These are phyloP conservation scores for Drosophila meridiana DNA, from an alignment of 2,888 invertebrate species.

Conservation along the genomic window DNA sequence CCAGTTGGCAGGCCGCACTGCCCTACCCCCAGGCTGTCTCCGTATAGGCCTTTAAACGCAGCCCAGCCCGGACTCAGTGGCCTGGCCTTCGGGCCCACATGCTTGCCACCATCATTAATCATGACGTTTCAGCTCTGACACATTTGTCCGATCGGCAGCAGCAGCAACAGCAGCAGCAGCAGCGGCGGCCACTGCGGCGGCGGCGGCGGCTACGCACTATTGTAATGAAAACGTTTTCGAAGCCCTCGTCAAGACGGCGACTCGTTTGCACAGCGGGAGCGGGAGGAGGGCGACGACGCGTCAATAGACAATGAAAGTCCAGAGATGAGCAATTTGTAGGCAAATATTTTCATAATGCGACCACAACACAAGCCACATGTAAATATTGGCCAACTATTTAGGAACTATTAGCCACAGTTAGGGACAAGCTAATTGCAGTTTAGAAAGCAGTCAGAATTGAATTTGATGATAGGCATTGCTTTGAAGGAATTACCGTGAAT, in stretches of 20 bases:
- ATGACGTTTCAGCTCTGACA: conserved; percentile 83
- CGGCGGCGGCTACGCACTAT: conserved; percentile 60
- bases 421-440: conserved; percentile 57
- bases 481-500: neutral
- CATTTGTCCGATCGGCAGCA: conserved; percentile 83
- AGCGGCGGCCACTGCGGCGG: conserved; percentile 36
- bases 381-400: conserved; percentile 72
- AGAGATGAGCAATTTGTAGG: conserved; percentile 48
- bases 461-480: neutral
- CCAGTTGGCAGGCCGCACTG: conserved; percentile 52
- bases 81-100: conserved; percentile 80
- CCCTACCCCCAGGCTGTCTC: conserved; percentile 65
- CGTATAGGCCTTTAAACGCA: conserved; percentile 49
- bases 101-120: conserved; percentile 84
- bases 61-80: conserved; percentile 39
- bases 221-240: conserved; percentile 78
- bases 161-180: conserved; percentile 68
- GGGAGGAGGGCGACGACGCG: conserved; percentile 23
- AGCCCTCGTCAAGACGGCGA: conserved; percentile 44
- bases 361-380: conserved; percentile 44
- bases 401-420: conserved; percentile 63
- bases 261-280: conserved; percentile 34
- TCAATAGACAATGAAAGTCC: conserved; percentile 41
- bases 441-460: conserved; percentile 21
- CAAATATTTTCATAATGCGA: conserved; percentile 51